These are phyloP conservation scores for Griposia aprilina DNA, from an alignment of 2,888 invertebrate species.

Conservation along the genomic window DNA sequence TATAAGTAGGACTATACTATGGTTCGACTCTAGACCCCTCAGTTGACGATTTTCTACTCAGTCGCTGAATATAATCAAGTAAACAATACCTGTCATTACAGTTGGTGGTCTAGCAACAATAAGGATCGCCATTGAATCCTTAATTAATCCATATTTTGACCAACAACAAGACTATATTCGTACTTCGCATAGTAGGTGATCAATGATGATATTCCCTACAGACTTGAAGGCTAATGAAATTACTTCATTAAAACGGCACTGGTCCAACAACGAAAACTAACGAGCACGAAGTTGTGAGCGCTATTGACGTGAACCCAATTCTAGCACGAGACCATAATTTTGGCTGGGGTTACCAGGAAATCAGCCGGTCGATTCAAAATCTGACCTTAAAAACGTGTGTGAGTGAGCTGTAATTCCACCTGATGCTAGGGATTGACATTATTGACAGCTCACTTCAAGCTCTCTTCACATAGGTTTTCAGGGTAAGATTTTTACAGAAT, in stretches of 20 bases:
- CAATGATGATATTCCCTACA: neutral
- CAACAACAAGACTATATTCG: neutral
- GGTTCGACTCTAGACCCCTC: slow-evolving; percentile 6
- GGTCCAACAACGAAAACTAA: neutral
- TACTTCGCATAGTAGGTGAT: neutral
- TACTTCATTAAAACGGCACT: neutral
- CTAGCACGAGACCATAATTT: neutral
- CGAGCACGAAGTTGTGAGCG: neutral
- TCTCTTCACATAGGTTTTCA: neutral
- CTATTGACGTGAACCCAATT: neutral
- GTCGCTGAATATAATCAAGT: slow-evolving; percentile 39
- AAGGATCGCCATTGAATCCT: slow-evolving; percentile 10
- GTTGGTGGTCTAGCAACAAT: slow-evolving; percentile 40
- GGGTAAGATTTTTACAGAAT: neutral
- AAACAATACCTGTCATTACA: slow-evolving; percentile 42
- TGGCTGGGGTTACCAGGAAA: neutral
- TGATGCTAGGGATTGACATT: too few species aligned
- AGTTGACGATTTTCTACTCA: slow-evolving; percentile 34
- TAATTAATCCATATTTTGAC: slow-evolving; percentile 42
- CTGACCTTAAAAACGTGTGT: neutral
- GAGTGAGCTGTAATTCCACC: neutral
- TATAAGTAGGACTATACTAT: slow-evolving; percentile 1
- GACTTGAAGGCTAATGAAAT: neutral
- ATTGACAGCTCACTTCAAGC: neutral
- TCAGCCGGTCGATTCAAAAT: neutral